These are phyloP conservation scores for Hofmannophila pseudospretella DNA, from an alignment of 2,888 invertebrate genomes.

Conservation along the genomic window DNA sequence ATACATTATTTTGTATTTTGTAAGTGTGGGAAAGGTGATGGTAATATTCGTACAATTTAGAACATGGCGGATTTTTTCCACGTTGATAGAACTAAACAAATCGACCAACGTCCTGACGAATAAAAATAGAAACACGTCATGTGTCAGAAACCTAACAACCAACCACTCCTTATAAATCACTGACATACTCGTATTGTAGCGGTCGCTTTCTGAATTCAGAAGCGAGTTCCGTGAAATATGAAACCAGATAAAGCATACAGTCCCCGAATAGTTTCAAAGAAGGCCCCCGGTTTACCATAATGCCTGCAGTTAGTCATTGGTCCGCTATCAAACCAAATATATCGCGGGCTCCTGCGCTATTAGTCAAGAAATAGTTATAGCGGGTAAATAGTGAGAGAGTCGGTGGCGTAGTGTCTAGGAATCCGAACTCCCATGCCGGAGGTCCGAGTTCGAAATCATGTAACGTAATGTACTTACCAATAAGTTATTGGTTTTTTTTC, in stretches of 20 bases:
- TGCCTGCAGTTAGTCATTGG: slow-evolving; percentile 59
- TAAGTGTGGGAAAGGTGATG: too few species aligned
- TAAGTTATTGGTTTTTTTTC: too few species aligned
- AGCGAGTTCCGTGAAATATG: slow-evolving; percentile 49
- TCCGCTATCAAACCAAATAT: slow-evolving; percentile 57
- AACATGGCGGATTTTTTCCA: too few species aligned
- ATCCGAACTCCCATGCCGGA: too few species aligned
- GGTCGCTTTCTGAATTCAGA: slow-evolving; percentile 28
- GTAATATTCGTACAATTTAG: too few species aligned
- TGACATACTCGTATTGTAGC: slow-evolving; percentile 15
- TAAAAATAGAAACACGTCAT: not conserved
- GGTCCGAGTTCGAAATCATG: too few species aligned
- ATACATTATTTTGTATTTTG: too few species aligned
- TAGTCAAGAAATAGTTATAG: slow-evolving; percentile 41
- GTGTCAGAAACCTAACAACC: not conserved
- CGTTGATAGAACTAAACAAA: not conserved
- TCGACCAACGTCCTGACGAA: not conserved
- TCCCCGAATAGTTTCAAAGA: slow-evolving; percentile 59
- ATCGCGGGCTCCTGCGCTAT: slow-evolving; percentile 41
- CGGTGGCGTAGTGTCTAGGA: too few species aligned
- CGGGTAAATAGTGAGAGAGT: slow-evolving; percentile 4
- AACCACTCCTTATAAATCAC: slow-evolving; percentile 22
- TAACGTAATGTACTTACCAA: too few species aligned
- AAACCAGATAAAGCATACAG: slow-evolving; percentile 42
- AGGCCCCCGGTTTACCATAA: slow-evolving; percentile 54